These are phyloP conservation scores for Gambusia yucatana DNA, from an alignment of 2,797 vertebrate species.

Conservation along the genomic window DNA sequence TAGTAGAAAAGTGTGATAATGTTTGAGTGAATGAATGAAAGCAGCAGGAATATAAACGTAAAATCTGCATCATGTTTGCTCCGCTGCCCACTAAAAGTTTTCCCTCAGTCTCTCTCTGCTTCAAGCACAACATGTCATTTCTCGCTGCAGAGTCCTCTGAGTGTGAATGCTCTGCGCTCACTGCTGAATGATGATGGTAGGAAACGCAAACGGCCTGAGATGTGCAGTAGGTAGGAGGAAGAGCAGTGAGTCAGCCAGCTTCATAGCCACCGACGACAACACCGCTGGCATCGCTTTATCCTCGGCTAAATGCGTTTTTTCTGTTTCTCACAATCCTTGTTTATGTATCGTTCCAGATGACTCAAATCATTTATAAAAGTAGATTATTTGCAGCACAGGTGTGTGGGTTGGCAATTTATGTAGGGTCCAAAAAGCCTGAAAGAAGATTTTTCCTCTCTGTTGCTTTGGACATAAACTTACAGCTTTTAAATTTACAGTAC, in stretches of 20 bases:
- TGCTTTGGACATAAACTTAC: not conserved
- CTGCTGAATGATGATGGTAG: conserved; percentile 17
- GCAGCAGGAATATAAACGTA: conserved; percentile 18
- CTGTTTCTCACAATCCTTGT: conserved; percentile 17
- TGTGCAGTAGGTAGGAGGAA: conserved; percentile 52
- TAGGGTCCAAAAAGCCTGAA: conserved; percentile 4
- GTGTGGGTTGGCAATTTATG: conserved; percentile 11
- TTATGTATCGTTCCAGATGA: conserved; percentile 41
- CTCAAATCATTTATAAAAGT: conserved; percentile 46
- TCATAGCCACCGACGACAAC: conserved; percentile 27
- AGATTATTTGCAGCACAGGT: conserved; percentile 26
- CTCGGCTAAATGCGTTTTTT: conserved; percentile 16
- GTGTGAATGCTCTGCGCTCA: conserved; percentile 1
- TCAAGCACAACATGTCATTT: not conserved
- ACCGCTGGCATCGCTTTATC: conserved; percentile 23
- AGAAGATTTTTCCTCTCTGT: conserved; percentile 4
- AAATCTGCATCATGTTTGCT: conserved; percentile 7
- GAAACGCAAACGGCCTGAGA: conserved; percentile 29
- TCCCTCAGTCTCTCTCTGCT: conserved; percentile 4
- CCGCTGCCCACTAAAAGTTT: conserved; percentile 4
- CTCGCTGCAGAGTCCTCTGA: not conserved
- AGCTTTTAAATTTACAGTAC: not conserved
- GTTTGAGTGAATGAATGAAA: conserved; percentile 14
- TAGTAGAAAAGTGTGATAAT: conserved; percentile 2
- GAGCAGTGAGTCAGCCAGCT: conserved; percentile 57